These are phyloP conservation scores for Lepus townsendii DNA, from an alignment of 2,797 vertebrate species.

Conservation along the genomic window DNA sequence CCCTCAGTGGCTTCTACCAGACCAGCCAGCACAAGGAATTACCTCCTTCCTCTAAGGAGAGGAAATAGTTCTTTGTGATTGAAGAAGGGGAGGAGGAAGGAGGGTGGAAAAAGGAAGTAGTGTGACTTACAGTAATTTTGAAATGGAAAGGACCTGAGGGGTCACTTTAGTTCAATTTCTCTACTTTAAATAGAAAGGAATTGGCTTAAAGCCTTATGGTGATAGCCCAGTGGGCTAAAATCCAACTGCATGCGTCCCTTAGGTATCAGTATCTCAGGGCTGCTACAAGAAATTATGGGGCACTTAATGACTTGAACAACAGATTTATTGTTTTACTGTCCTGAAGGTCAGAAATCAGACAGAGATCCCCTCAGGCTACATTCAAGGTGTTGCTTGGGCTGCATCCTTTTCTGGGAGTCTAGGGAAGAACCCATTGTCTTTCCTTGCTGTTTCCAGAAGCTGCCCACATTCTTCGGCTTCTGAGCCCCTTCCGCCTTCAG, in stretches of 20 bases:
- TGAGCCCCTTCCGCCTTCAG: neutral
- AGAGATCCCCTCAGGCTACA: neutral
- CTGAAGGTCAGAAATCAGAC: neutral
- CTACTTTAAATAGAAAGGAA: neutral
- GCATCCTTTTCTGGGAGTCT: neutral
- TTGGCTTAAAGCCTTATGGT: neutral
- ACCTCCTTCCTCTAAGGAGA: constrained; percentile 34
- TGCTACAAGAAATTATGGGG: neutral
- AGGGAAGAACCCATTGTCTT: neutral
- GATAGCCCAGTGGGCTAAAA: neutral
- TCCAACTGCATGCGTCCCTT: neutral
- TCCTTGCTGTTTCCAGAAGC: neutral
- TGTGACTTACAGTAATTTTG: constrained; percentile 10
- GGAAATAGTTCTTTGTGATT: constrained; percentile 44
- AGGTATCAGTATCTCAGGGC: neutral
- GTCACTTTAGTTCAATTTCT: neutral
- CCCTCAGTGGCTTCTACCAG: constrained; percentile 50
- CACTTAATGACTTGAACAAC: neutral
- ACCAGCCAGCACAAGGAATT: constrained; percentile 50
- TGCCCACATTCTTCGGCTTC: neutral
- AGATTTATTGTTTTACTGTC: constrained; percentile 8
- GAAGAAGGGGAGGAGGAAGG: neutral
- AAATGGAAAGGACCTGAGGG: neutral
- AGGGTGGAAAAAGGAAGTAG: neutral
- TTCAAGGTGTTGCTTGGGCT: neutral